These are phyloP conservation scores for Leiothrix lutea DNA, from an alignment of 2,113 vertebrate species.

Conservation along the genomic window DNA sequence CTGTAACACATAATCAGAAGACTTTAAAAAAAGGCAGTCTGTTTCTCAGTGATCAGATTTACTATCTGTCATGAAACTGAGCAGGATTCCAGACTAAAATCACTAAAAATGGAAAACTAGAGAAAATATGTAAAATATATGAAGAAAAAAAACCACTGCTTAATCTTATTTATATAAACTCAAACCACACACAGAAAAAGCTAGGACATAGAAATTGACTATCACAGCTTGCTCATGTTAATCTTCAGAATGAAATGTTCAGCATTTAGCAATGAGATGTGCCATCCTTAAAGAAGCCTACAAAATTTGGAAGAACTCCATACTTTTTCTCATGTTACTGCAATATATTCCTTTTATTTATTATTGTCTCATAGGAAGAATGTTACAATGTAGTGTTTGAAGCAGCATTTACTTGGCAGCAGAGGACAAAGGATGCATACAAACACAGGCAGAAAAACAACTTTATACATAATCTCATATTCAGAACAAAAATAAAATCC, in stretches of 20 bases:
- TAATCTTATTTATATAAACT: background rate
- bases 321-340: slow-evolving; percentile 76
- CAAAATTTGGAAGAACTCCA: slow-evolving; percentile 80
- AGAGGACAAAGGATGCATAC: slow-evolving; percentile 74
- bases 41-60: background rate
- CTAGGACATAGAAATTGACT: background rate
- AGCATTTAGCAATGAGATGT: slow-evolving; percentile 76
- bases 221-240: slow-evolving; percentile 45
- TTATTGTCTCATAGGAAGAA: slow-evolving; percentile 72
- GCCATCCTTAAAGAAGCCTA: slow-evolving; percentile 82
- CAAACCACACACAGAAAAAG: background rate
- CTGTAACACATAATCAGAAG: background rate
- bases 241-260: slow-evolving; percentile 84
- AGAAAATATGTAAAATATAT: background rate
- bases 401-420: slow-evolving; percentile 75
- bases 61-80: background rate
- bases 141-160: background rate
- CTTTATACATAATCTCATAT: slow-evolving; percentile 71
- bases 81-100: background rate
- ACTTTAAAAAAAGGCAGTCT: background rate
- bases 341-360: slow-evolving; percentile 78
- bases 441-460: slow-evolving; percentile 77
- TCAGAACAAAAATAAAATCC: slow-evolving; percentile 72
- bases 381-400: slow-evolving; percentile 81
- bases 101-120: background rate